Percentiles rank a stretch among this genome's conserved stretches.
phyloP scores from a whole-genome alignment of 2,113 vertebrate genomes.

The Psittacula cyanocephala region DNA sequence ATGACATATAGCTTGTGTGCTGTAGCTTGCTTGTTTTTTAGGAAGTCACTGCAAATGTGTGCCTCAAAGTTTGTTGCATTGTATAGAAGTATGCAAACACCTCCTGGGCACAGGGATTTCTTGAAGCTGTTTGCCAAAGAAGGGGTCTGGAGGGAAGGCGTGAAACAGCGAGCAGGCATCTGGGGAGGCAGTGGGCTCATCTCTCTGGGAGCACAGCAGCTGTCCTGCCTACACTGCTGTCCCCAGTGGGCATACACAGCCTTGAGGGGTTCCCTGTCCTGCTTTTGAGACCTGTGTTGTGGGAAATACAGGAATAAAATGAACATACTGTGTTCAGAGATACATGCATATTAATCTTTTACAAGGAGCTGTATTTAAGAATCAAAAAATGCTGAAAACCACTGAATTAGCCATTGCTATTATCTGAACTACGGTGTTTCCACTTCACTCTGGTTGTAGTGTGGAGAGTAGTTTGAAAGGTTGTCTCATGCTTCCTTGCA shows the following conservation, averaged over 20 bases:
- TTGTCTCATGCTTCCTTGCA: neutral
- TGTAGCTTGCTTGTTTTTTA: neutral
- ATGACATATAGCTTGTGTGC: accelerated
- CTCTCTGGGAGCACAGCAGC: accelerated
- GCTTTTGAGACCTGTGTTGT: neutral
- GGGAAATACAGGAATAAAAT: neutral
- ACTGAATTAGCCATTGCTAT: neutral
- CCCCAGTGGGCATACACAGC: accelerated
- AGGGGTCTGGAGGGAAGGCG: accelerated
- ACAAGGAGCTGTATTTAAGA: neutral
- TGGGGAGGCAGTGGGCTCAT: neutral
- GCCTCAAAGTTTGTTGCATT: neutral
- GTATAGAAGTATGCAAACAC: too few relatives aligned
- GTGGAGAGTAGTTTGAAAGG: neutral
- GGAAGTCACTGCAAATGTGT: neutral
- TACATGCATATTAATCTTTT: neutral
- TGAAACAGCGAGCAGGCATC: neutral
- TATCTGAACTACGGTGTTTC: neutral
- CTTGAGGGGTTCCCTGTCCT: neutral
- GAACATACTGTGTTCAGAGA: neutral
- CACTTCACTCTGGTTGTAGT: neutral
- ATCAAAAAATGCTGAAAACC: neutral
- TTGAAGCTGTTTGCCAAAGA: neutral
- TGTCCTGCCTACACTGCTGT: accelerated
- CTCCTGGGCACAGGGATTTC: neutral